phyloP scores from a whole-genome alignment of 2,113 vertebrate species.

The Pampusana beccarii region DNA sequence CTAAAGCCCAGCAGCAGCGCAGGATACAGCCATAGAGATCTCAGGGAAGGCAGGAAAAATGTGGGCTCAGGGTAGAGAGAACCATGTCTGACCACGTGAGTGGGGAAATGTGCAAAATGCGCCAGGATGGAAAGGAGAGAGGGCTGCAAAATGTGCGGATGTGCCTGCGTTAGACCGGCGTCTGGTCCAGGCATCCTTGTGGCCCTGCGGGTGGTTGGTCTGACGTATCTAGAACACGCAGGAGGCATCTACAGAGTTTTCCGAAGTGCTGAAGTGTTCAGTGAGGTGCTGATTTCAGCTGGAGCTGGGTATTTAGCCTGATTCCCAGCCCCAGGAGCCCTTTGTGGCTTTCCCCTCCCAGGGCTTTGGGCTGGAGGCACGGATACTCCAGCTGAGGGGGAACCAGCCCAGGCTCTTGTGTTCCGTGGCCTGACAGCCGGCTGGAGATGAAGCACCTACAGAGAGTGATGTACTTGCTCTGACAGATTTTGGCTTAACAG shows the following conservation, averaged over 20 bases:
- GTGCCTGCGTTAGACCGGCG: background rate
- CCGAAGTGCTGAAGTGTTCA: background rate
- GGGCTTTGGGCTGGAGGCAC: background rate
- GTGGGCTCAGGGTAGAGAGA: background rate
- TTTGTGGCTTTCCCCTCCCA: background rate
- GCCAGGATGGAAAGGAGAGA: too few species aligned
- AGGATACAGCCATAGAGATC: background rate
- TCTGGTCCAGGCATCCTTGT: background rate
- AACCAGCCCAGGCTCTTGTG: background rate
- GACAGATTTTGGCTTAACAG: background rate
- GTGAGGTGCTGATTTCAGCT: background rate
- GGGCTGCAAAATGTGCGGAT: too few species aligned
- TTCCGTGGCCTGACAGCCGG: accelerated
- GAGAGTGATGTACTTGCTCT: background rate
- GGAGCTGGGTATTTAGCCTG: background rate
- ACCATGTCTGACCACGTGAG: accelerated
- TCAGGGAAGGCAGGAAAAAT: background rate
- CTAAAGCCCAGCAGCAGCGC: background rate
- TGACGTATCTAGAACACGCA: background rate
- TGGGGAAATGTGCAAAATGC: background rate
- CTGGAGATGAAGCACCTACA: background rate
- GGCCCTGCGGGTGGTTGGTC: background rate
- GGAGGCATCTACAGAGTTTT: background rate
- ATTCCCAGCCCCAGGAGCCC: background rate
- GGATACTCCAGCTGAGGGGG: background rate